Percentiles rank a stretch among this genome's conserved stretches.
Evolutionary conservation across 1,140 invertebrate genomes (phyloP).

Genomic region (Cydia splendana): DNA sequence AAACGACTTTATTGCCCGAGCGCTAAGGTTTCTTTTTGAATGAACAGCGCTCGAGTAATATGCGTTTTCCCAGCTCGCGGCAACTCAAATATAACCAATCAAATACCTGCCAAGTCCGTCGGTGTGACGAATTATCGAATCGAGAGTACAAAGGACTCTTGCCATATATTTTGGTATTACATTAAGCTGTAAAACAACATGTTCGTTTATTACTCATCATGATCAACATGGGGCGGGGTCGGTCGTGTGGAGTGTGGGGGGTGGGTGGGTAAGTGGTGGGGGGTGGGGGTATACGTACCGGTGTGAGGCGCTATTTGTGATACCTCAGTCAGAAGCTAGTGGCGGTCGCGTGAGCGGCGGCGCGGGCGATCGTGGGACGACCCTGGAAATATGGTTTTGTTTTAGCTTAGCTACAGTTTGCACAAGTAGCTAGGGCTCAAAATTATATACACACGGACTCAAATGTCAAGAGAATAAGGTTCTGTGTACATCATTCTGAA

Average conservation of each 20-base stretch:
- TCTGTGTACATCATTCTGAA: no score
- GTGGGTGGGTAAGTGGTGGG: not conserved
- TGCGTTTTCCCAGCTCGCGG: conserved; percentile 56
- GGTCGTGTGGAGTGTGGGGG: conserved; percentile 37
- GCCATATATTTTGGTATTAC: conserved; percentile 76
- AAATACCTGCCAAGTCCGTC: conserved; percentile 78
- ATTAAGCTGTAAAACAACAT: conserved; percentile 76
- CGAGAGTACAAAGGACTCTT: conserved; percentile 66
- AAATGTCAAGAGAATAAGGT: no score
- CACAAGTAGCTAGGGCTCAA: no score
- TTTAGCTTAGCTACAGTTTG: no score
- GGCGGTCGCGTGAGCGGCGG: conserved; percentile 71
- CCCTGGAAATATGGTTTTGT: conserved; percentile 40
- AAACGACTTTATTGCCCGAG: conserved; percentile 51
- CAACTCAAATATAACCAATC: conserved; percentile 76
- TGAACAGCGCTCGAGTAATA: conserved; percentile 48
- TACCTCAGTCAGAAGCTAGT: conserved; percentile 75
- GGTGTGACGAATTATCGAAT: conserved; percentile 76
- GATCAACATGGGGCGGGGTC: conserved; percentile 17
- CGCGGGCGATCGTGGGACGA: conserved; percentile 66
- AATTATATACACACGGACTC: no score
- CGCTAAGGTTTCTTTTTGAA: conserved; percentile 34
- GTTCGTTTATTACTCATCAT: conserved; percentile 48
- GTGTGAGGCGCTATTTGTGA: conserved; percentile 70
- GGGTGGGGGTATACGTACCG: conserved; percentile 59